Base-by-base conservation (phyloP, 2,113 vertebrate genomes). In the Pseudolaguvia tuberculata region DNA sequence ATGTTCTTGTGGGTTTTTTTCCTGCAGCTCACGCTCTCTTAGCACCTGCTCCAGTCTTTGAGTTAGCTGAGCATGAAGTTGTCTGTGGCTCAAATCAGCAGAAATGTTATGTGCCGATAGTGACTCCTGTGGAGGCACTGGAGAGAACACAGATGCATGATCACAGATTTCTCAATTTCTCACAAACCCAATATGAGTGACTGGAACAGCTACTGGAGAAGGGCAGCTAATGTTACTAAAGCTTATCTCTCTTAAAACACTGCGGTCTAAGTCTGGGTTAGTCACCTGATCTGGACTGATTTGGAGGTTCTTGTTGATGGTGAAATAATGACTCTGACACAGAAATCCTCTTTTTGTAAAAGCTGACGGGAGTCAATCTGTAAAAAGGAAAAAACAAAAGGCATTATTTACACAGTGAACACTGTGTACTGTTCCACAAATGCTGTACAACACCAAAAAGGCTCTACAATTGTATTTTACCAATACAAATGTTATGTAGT, bases 271-370 rank as follows among this genome's bases (percentile, higher is more conserved):
- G n/a, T n/a, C n/a, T n/a, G n/a, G n/a, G n/a, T n/a, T n/a, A n/a
- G n/a, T 85, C 83, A 90, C 89, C 86, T 63, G 78, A 75, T 77
- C 55, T 77, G 52, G 78, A 56, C 27, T 74, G 23, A 63, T 21
- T 58, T 0, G 50, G 48, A 35, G 25, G 6, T 50, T 77, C 73
- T 79, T 80, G 88, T 75, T 86, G 85, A 45, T 74, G 84, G 14
- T 84, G 79, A 68, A 87, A 84, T 68, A 86, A 25, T 71, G 87
- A 83, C 58, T 87, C 84, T 63, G 87, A 84, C 66, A 88, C 76
- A 29, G 90, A 91, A 1, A 63, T 29, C 81, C 84, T 89, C 27
- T 17, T 82, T 77, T 80, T 82, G 21, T 72, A 76, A 47, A 39
- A 18, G 23, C 17, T 39, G 29, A 29, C 51, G 23, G 71, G 74